Evolutionary conservation across 2,888 invertebrate genomes (phyloP), one percentile per base, ranked within the genome.

Genomic region (Melanargia galathea): DNA sequence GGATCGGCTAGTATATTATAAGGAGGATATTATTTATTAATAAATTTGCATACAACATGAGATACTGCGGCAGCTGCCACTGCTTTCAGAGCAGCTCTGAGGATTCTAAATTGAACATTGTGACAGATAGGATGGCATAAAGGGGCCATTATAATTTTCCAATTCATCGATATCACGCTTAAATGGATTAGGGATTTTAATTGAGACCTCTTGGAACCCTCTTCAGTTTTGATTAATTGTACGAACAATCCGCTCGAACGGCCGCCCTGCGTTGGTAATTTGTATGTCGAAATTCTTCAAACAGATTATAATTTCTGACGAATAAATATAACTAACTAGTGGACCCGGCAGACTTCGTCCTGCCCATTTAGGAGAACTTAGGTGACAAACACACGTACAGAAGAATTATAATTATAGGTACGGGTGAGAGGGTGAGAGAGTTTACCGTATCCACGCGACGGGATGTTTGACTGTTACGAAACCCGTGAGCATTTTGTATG

Each of bases 81-180:
- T 16, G 26, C 30, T 30, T 22, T 26, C 30, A 49, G 16, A 4
- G 16, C 16, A n/a, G 26, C 16, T 49, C 22, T 18, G 49, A 49
- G 30, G 26, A 49, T 20, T 5, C 11, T 0, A 20, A 35, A 52
- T 52, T 52, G 20, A 18, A 52, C 7, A 35, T 52, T 20, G 18
- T 20, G 33, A 52, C 20, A 72, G 68, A 68, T 61, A 68, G 61
- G 35, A 59, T 10, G 60, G 38, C 56, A 46, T 55, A 56, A 38
- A 60, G 60, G 35, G 60, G 45, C 57, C 40, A 58, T 66, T 46
- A 57, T 60, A 60, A 66, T 60, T 66, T 59, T 60, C 40, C 10
- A 59, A 55, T 62, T 62, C 59, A 51, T 55, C 59, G 59, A 58
- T 65, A 65, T 62, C 62, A 60, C 43, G 43, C 35, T 49, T n/a